These are phyloP conservation scores for Amia ocellicauda DNA, from an alignment of 2,113 vertebrate genomes.

Conservation along the genomic window DNA sequence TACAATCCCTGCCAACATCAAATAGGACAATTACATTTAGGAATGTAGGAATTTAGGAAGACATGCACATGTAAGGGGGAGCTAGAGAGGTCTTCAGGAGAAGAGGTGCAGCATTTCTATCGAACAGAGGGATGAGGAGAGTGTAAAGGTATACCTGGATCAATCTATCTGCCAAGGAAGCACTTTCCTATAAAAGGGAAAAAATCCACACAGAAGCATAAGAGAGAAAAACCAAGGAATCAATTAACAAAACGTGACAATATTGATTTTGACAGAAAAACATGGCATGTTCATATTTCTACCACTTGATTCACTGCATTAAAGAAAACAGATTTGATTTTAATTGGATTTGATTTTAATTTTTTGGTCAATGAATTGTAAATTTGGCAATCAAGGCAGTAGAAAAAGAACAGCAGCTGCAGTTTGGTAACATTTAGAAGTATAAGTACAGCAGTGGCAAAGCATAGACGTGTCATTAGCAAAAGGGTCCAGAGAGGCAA, in stretches of 20 bases:
- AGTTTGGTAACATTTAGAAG: conserved; percentile 31
- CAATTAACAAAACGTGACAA: conserved; percentile 67
- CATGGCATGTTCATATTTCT: conserved; percentile 72
- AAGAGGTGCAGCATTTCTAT: conserved; percentile 18
- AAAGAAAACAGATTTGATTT: no score
- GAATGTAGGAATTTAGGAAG: neutral
- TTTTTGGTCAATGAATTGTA: neutral
- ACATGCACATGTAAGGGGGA: conserved; percentile 49
- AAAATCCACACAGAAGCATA: conserved; percentile 82
- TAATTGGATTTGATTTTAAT: neutral
- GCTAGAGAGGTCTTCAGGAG: conserved; percentile 1
- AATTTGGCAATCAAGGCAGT: conserved; percentile 32
- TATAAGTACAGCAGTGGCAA: conserved; percentile 33
- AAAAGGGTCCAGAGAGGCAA: conserved; percentile 48
- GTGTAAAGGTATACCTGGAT: conserved; percentile 91
- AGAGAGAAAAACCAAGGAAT: conserved; percentile 66
- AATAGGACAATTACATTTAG: conserved; percentile 4
- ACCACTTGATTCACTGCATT: conserved; percentile 45
- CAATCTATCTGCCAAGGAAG: conserved; percentile 99
- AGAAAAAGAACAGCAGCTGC: conserved; percentile 67
- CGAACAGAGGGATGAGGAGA: conserved; percentile 33
- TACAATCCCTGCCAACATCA: neutral
- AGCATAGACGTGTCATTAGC: conserved; percentile 38
- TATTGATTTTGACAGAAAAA: conserved; percentile 64
- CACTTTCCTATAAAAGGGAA: conserved; percentile 98